Conservation (phyloP, 2,113 vertebrate species). For the Bolborhynchus lineola region DNA sequence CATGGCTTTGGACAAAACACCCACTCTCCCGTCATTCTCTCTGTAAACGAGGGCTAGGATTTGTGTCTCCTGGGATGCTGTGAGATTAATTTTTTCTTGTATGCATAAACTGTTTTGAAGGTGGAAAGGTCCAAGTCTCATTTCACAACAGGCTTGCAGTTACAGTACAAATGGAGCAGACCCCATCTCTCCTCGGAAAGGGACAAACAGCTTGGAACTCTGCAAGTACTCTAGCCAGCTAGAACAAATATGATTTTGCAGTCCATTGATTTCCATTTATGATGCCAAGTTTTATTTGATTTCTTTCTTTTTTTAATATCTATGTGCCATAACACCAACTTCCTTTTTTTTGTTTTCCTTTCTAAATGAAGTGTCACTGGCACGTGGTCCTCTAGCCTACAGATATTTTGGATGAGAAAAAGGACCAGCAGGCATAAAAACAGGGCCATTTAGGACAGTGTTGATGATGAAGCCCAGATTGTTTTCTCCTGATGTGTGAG, state of each 20-base stretch:
- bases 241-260: slow-evolving; percentile 60
- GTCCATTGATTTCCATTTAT: slow-evolving; percentile 50
- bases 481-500: not conserved
- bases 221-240: not conserved
- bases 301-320: slow-evolving; percentile 29
- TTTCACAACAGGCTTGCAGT: not conserved
- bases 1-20: not conserved
- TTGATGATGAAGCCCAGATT: not conserved
- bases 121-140: not conserved
- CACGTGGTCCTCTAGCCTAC: not conserved
- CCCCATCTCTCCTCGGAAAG: accelerated
- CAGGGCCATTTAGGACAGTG: not conserved
- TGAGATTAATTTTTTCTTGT: not conserved
- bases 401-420: not conserved
- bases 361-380: not conserved
- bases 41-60: not conserved
- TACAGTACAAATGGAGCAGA: not conserved
- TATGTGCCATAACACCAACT: not conserved
- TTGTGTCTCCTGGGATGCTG: not conserved
- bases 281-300: slow-evolving; percentile 40
- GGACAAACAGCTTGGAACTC: slow-evolving; percentile 5
- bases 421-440: not conserved
- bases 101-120: not conserved
- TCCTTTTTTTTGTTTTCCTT: not conserved
- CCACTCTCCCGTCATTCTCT: not conserved